A percentile compares a stretch with the other conserved stretches of the same genome.
Evolutionary conservation across 2,888 invertebrate genomes (phyloP).

Genomic region (Beris chalybata): DNA sequence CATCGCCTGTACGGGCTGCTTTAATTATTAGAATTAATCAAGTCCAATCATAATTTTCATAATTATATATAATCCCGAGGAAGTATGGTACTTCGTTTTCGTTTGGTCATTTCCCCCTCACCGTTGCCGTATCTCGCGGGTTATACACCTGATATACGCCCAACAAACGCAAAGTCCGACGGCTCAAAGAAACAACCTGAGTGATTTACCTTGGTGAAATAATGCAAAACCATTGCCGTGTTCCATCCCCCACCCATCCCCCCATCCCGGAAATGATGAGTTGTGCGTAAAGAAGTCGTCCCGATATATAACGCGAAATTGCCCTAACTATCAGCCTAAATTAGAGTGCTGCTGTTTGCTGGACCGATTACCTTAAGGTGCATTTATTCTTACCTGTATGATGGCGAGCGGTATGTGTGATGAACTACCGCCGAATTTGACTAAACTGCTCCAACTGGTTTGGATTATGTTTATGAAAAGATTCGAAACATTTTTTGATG

Average conservation of each 20-base stretch:
- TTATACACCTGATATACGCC: constrained; percentile 14
- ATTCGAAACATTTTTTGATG: background rate
- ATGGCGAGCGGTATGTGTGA: background rate
- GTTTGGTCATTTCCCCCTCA: background rate
- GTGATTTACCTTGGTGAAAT: constrained; percentile 13
- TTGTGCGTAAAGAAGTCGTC: too few relatives aligned
- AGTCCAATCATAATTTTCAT: constrained; percentile 32
- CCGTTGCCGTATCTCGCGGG: constrained; percentile 3
- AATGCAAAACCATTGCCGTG: background rate
- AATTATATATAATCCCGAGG: constrained; percentile 27
- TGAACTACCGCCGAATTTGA: background rate
- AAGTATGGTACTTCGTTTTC: constrained; percentile 15
- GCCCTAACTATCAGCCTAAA: too few relatives aligned
- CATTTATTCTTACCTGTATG: background rate
- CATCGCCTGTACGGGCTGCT: constrained; percentile 19
- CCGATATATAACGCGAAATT: too few relatives aligned
- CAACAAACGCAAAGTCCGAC: background rate
- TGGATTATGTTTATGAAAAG: background rate
- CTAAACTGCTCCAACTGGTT: constrained; percentile 1
- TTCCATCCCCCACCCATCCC: too few relatives aligned
- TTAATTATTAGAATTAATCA: constrained; percentile 33
- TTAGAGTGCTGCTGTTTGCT: too few relatives aligned
- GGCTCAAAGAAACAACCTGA: background rate
- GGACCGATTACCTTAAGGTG: background rate
- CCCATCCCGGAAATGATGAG: too few relatives aligned